Conservation (phyloP, 2,797 vertebrate species). For the Rhadinocentrus ornatus region DNA sequence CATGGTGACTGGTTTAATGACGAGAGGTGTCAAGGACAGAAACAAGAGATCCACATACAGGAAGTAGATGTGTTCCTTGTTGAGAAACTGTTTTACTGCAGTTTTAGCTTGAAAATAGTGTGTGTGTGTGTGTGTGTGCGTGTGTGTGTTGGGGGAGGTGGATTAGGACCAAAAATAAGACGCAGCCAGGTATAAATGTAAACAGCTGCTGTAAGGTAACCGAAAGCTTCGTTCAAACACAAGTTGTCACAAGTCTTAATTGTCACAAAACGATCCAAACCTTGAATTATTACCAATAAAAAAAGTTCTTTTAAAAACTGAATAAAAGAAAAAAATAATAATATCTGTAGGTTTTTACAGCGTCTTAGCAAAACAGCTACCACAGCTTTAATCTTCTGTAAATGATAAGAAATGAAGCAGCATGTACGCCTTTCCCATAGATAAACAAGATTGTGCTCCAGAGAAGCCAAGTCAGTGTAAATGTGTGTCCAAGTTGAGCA, state of each 20-base stretch:
- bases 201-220: background rate
- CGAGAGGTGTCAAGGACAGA: constrained; percentile 51
- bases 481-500: constrained; percentile 19
- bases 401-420: constrained; percentile 43
- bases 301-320: background rate
- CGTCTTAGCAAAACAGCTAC: constrained; percentile 19
- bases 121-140: too few relatives aligned
- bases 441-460: constrained; percentile 24
- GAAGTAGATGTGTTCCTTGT: constrained; percentile 34
- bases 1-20: constrained; percentile 55
- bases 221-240: background rate
- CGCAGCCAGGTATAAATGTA: background rate
- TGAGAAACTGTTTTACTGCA: constrained; percentile 8
- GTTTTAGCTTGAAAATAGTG: constrained; percentile 1
- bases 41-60: constrained; percentile 39
- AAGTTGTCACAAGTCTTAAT: background rate
- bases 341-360: constrained; percentile 7
- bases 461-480: constrained; percentile 36
- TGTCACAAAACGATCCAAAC: background rate
- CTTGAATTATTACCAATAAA: background rate
- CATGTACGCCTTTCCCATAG: background rate
- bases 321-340: background rate
- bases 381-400: constrained; percentile 15
- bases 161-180: background rate
- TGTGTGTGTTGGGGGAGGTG: background rate